Conservation (phyloP, 2,113 vertebrate species). For the Charadrius vociferus region DNA sequence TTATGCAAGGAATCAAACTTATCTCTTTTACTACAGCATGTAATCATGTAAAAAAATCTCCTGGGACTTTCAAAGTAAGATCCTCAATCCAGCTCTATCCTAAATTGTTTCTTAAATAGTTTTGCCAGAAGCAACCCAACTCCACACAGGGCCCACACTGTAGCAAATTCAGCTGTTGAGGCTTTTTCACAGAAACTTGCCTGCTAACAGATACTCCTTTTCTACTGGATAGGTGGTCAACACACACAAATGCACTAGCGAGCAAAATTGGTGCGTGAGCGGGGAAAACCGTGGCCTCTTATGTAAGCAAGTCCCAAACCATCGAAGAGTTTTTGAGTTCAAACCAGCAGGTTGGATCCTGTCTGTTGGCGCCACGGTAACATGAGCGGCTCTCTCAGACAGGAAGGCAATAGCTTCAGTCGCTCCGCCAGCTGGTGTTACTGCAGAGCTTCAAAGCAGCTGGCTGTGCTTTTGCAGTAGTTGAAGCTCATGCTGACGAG, state of each 20-base stretch:
- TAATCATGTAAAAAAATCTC: neutral
- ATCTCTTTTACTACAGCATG: neutral
- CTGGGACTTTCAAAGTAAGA: neutral
- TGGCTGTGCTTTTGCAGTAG: neutral
- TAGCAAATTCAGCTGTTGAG: neutral
- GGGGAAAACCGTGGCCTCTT: neutral
- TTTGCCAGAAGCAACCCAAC: neutral
- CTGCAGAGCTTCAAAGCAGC: neutral
- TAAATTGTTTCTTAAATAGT: neutral
- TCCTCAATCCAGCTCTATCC: neutral
- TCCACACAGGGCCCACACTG: neutral
- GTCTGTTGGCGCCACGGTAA: neutral
- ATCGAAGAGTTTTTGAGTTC: neutral
- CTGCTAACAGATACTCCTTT: neutral
- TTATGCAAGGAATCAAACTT: constrained; percentile 33
- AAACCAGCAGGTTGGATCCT: neutral
- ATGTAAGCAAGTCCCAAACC: neutral
- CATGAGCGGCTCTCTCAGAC: neutral
- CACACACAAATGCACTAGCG: neutral
- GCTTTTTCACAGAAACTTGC: neutral
- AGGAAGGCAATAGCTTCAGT: neutral
- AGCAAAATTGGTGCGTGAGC: fast-evolving
- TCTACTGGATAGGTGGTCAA: neutral
- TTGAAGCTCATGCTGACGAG: neutral
- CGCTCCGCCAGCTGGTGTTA: neutral